Base-by-base conservation (phyloP, 2,113 vertebrate genomes). In the Raja brachyura region DNA sequence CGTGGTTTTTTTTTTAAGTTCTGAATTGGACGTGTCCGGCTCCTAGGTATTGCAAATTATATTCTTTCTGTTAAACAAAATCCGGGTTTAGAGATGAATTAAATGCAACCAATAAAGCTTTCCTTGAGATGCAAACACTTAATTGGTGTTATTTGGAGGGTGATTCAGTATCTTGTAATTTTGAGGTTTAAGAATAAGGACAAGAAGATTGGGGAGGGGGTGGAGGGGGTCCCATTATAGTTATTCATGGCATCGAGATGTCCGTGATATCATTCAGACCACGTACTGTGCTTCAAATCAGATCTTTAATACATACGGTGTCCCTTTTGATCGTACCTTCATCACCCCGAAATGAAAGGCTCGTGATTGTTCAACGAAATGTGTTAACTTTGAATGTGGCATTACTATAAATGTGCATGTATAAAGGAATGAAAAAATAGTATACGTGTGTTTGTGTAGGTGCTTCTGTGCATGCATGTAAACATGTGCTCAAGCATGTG, bases 231-330 rank as follows among this genome's bases (percentile, higher is more conserved):
- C 28, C 14, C n/a, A 5, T 16, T 88, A n/a, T 28, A 86, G 59
- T 86, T 4, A 86, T 63, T 81, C 56, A 61, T 5, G 33, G 28
- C 28, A 31, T 16, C 56, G 31, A n/a, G 59, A 88, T 86, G 56
- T 10, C 28, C 16, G 28, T 66, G 83, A 31, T 88, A 88, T 88
- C 59, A 88, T 88, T 88, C 83, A 88, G 56, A 88, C 83, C 83
- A 88, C 83, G 56, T 63, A 88, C 83, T 61, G 28, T 88, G 83
- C 56, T 63, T 33, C 83, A 88, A 63, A 63, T 63, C 28, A 7
- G 61, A n/a, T 13, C 83, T 88, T 88, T 18, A 63, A 63, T 31
- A 63, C 39, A n/a, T 88, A 31, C 83, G 28, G 59, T 13, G 59
- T 18, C 83, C 59, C 28, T 88, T 88, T 88, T 61, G 83, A 88